Percentiles rank a stretch among this genome's conserved stretches.
Conservation (phyloP, 2,113 vertebrate species). For the Ammodramus savannarum region DNA sequence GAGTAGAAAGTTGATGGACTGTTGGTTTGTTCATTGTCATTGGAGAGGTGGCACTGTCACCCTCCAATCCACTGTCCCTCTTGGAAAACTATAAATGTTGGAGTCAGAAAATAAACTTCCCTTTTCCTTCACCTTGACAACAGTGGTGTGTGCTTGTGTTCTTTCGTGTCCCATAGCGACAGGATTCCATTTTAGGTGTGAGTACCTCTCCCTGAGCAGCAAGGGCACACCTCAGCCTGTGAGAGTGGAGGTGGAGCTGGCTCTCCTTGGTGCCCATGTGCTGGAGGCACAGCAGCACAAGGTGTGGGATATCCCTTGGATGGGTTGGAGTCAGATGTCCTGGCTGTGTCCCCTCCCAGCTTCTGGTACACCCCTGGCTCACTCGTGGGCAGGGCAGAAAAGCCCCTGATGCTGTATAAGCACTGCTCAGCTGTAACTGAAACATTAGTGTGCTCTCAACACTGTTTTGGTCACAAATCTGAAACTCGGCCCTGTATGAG, state of each 20-base stretch:
- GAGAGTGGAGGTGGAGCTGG: background rate
- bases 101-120: too few species aligned
- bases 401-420: background rate
- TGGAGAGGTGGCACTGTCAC: too few species aligned
- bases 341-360: background rate
- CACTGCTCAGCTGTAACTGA: background rate
- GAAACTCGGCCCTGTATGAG: fast-evolving
- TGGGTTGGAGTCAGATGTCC: background rate
- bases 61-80: too few species aligned
- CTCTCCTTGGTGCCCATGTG: fast-evolving
- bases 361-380: background rate
- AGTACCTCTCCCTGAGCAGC: background rate
- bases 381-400: background rate
- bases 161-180: too few species aligned
- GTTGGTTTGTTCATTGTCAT: too few species aligned
- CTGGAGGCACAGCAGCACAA: background rate
- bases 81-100: too few species aligned
- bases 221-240: fast-evolving
- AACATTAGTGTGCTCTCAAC: background rate
- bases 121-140: too few species aligned
- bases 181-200: background rate
- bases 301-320: background rate
- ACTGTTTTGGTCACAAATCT: background rate
- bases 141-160: too few species aligned
- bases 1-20: too few species aligned